phyloP scores from a whole-genome alignment of 2,888 invertebrate species.

The Gonocerus acuteangulatus region DNA sequence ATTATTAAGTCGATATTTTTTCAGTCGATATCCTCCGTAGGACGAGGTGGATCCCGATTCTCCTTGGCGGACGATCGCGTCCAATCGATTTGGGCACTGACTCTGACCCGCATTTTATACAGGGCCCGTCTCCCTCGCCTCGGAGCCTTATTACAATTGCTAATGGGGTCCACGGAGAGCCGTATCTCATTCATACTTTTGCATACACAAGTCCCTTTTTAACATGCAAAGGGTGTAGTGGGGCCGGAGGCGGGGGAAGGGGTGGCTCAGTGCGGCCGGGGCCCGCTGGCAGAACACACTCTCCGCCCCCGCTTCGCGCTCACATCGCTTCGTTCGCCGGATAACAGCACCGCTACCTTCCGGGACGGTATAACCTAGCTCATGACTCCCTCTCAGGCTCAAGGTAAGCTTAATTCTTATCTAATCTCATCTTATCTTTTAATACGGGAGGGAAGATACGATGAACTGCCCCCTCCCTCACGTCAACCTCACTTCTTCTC shows the following conservation, averaged over 20 bases:
- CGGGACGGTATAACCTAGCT: background rate
- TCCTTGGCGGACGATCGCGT: background rate
- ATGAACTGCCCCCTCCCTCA: no score
- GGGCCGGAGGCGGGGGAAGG: constrained; percentile 39
- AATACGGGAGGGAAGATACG: no score
- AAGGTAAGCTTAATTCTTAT: no score
- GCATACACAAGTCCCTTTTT: constrained; percentile 41
- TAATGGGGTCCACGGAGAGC: constrained; percentile 38
- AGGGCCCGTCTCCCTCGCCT: constrained; percentile 34
- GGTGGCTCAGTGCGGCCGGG: constrained; percentile 40
- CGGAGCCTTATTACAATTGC: constrained; percentile 40
- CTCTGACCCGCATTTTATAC: constrained; percentile 38
- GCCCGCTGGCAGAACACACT: constrained; percentile 41
- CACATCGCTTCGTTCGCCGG: constrained; percentile 18
- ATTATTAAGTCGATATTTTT: no score
- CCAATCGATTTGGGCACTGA: constrained; percentile 17
- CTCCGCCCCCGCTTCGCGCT: constrained; percentile 33
- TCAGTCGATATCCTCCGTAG: no score
- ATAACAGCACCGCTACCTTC: background rate
- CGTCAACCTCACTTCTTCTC: no score
- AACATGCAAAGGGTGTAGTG: constrained; percentile 40
- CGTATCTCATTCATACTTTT: constrained; percentile 41
- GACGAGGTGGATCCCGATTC: no score
- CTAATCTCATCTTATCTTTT: no score
- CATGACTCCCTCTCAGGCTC: no score